Conservation (phyloP, 1,140 invertebrate genomes). For the Meloidogyne floridensis region DNA sequence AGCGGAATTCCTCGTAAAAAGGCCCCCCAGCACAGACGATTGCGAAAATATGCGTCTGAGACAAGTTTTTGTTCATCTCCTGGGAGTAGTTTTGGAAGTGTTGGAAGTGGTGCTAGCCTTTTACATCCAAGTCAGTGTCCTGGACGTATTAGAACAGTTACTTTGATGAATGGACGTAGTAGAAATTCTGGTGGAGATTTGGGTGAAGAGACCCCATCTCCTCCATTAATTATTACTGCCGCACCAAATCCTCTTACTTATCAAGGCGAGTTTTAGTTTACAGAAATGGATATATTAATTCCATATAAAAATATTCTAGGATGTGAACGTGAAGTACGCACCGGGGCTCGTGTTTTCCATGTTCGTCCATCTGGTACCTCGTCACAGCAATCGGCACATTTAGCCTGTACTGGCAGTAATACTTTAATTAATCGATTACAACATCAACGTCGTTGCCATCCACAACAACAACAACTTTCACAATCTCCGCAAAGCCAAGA, state of each 20-base stretch:
- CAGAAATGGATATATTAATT: neutral
- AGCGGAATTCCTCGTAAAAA: conserved; percentile 20
- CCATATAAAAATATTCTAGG: neutral
- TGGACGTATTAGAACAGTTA: neutral
- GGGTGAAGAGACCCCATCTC: conserved; percentile 36
- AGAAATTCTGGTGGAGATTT: conserved; percentile 19
- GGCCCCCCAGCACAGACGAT: conserved; percentile 25
- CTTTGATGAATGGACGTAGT: neutral
- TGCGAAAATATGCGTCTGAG: conserved; percentile 39
- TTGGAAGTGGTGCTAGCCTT: conserved; percentile 5
- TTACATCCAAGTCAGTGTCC: neutral
- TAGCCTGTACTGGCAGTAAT: neutral
- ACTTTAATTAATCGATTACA: conserved; percentile 9
- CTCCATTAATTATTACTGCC: conserved; percentile 26
- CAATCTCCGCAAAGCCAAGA: conserved; percentile 13
- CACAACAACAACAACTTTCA: neutral
- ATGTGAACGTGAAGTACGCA: conserved; percentile 27
- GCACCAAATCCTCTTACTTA: neutral
- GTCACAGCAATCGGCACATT: neutral
- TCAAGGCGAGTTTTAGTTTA: neutral
- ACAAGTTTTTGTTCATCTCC: conserved; percentile 36
- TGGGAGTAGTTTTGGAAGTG: conserved; percentile 15
- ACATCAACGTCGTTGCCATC: conserved; percentile 19
- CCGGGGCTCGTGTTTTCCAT: conserved; percentile 29
- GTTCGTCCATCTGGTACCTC: conserved; percentile 20